A percentile compares a stretch with the other conserved stretches of the same genome.
phyloP scores from a whole-genome alignment of 2,113 vertebrate genomes.

The Crotalus viridis region DNA sequence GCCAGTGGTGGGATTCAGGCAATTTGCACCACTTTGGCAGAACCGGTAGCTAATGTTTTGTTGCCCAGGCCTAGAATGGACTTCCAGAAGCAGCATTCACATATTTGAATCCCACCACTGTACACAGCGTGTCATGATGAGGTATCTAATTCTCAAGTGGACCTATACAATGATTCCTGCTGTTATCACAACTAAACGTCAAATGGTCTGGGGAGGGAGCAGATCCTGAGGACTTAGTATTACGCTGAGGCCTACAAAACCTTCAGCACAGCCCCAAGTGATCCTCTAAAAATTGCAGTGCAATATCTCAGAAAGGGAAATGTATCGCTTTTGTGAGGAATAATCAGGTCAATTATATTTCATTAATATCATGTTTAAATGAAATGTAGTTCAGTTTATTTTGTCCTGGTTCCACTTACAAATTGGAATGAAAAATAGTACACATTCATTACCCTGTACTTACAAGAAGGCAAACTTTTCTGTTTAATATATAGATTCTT shows the following conservation, averaged over 20 bases:
- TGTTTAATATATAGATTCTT: not conserved
- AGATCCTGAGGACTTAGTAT: not conserved
- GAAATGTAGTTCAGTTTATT: not conserved
- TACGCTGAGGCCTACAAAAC: not conserved
- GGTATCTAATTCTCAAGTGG: not conserved
- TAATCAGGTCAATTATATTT: not conserved
- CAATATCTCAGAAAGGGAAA: not conserved
- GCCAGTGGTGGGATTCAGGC: no score
- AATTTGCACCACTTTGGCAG: no score
- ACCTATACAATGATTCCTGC: not conserved
- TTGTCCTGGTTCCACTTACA: not conserved
- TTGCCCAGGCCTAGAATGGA: no score
- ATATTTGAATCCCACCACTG: no score
- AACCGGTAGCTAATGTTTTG: no score
- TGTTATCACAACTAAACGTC: not conserved
- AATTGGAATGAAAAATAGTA: not conserved
- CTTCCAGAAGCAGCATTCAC: no score
- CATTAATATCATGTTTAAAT: not conserved
- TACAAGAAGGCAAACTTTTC: not conserved
- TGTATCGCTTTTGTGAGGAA: not conserved
- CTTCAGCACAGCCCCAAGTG: not conserved
- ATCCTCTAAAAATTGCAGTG: not conserved
- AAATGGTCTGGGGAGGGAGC: not conserved
- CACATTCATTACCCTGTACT: not conserved
- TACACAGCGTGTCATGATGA: not conserved